Percentiles rank a stretch among this genome's conserved stretches.
Conservation (phyloP, 2,113 vertebrate genomes). For the Delphinapterus leucas region DNA sequence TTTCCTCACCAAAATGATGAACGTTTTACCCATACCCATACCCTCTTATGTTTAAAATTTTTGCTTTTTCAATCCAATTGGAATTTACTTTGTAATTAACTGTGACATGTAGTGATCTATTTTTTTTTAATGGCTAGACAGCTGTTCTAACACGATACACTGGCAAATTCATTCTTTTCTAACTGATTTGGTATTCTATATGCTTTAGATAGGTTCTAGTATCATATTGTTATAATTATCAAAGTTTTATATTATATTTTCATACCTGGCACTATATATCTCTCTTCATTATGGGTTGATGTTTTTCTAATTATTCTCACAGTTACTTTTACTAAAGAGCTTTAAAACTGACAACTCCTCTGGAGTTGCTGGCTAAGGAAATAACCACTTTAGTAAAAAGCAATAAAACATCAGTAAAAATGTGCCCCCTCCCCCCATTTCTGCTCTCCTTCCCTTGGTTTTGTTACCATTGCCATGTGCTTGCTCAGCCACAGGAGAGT, state of each 20-base stretch:
- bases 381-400: not conserved
- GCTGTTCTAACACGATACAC: not conserved
- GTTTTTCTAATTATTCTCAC: not conserved
- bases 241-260: not conserved
- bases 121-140: not conserved
- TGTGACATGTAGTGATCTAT: not conserved
- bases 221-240: not conserved
- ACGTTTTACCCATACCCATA: not conserved
- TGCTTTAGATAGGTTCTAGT: not conserved
- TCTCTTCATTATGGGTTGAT: not conserved
- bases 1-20: not conserved
- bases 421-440: not conserved
- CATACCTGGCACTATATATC: not conserved
- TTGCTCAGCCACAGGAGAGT: not conserved
- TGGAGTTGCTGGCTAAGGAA: not conserved
- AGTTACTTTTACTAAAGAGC: not conserved
- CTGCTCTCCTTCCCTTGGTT: too few species aligned
- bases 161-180: not conserved
- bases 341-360: not conserved
- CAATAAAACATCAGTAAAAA: not conserved
- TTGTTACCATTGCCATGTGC: too few species aligned
- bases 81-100: not conserved
- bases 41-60: not conserved
- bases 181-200: not conserved
- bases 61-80: not conserved